phyloP scores from a whole-genome alignment of 2,888 invertebrate genomes.

The Cryptocephalus primarius region DNA sequence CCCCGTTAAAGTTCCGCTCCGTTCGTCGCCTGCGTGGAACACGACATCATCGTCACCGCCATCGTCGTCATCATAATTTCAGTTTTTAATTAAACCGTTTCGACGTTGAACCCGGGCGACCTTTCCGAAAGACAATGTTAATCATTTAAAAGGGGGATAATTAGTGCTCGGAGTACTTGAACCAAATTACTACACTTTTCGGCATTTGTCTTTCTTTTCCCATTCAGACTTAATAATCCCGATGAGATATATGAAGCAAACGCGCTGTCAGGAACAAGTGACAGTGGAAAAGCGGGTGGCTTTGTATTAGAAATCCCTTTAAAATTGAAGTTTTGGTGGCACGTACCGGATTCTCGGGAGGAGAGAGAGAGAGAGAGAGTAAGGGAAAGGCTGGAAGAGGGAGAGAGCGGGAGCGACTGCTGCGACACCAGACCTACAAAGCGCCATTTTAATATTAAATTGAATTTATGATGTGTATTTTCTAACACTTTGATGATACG shows the following conservation, averaged over 20 bases:
- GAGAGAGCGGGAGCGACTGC: slow-evolving; percentile 17
- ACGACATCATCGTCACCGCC: neutral
- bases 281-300: slow-evolving; percentile 18
- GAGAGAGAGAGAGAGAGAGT: slow-evolving; percentile 12
- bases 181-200: slow-evolving; percentile 12
- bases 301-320: slow-evolving; percentile 18
- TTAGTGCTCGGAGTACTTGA: slow-evolving; percentile 11
- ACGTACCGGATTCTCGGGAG: slow-evolving; percentile 3
- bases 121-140: slow-evolving; percentile 10
- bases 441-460: slow-evolving; percentile 33
- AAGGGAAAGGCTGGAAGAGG: slow-evolving; percentile 11
- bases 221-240: slow-evolving; percentile 14
- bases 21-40: too few species aligned
- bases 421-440: slow-evolving; percentile 25
- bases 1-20: too few species aligned
- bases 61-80: neutral
- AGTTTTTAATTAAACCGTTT: slow-evolving; percentile 1
- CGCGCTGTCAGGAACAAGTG: slow-evolving; percentile 22
- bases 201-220: slow-evolving; percentile 11
- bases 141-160: slow-evolving; percentile 12
- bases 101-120: neutral
- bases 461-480: slow-evolving; percentile 34
- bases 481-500: slow-evolving; percentile 33
- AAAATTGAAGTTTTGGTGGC: slow-evolving; percentile 20
- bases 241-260: slow-evolving; percentile 22